A percentile compares a stretch with the other conserved stretches of the same genome.
phyloP scores from a whole-genome alignment of 1,140 invertebrate genomes.

The Halyomorpha halys region DNA sequence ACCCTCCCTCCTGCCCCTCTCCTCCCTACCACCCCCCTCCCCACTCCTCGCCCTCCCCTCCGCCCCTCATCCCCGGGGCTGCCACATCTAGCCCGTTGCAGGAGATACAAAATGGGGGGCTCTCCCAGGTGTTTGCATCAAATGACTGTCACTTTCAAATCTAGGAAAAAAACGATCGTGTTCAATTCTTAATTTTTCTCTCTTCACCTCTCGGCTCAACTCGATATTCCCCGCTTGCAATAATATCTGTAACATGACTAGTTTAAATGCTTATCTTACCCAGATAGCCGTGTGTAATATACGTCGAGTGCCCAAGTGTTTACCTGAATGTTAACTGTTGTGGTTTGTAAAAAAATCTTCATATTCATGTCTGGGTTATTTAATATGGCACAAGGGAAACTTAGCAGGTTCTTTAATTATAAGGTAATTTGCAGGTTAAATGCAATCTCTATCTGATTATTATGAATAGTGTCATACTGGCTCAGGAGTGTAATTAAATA shows the following conservation, averaged over 20 bases:
- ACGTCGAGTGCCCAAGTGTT: not conserved
- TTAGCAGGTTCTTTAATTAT: slow-evolving; percentile 27
- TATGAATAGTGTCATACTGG: too few species aligned
- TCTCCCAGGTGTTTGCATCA: not conserved
- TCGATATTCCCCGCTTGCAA: not conserved
- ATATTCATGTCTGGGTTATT: slow-evolving; percentile 24
- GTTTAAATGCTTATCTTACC: slow-evolving; percentile 1
- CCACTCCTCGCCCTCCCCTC: too few species aligned
- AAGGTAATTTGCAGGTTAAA: slow-evolving; percentile 19
- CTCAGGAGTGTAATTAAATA: too few species aligned
- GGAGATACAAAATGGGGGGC: slow-evolving; percentile 10
- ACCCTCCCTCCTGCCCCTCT: not conserved
- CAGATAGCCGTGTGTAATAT: slow-evolving; percentile 6
- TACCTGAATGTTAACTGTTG: slow-evolving; percentile 25
- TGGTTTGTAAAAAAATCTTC: slow-evolving; percentile 12
- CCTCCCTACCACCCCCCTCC: too few species aligned
- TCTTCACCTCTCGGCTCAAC: not conserved
- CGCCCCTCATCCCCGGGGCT: not conserved
- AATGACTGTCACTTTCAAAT: slow-evolving; percentile 5
- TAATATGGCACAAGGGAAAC: slow-evolving; percentile 28
- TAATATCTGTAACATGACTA: slow-evolving; percentile 12
- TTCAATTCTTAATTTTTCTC: slow-evolving; percentile 14
- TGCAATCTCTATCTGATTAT: not conserved
- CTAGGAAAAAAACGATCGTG: slow-evolving; percentile 14
- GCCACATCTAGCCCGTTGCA: not conserved